Evolutionary conservation across 1,140 invertebrate species (phyloP), one percentile per base, ranked within the genome.

Genomic region (Pseudomyrmex pallidus): DNA sequence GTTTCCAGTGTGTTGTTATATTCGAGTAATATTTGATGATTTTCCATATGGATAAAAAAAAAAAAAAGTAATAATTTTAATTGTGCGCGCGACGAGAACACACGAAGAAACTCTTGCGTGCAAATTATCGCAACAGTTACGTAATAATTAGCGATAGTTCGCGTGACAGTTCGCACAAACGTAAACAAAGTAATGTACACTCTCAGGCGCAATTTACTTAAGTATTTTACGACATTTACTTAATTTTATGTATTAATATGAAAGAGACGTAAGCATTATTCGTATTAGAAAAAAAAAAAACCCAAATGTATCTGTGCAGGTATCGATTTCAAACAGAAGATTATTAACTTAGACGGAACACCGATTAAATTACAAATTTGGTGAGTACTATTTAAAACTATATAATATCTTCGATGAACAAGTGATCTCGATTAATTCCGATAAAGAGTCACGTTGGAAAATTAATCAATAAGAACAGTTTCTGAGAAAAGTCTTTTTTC

Each of bases 281-380:
- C 35, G 5, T 3, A 35, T 35, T 35, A 35, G 5, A 35, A 35
- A 35, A 35, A 35, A 35, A 35, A 0, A 0, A 35, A 35, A 35
- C 5, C 2, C 17, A 61, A 66, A 87, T 82, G 52, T 84, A 9
- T 80, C 94, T 94, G 94, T 94, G 57, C 93, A 98, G 97, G 97
- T 86, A 98, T 98, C 91, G 98, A 98, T 94, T 98, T 98, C 92
- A 98, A 98, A 94, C 97, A 98, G 93, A 98, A 98, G 94, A 97
- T 98, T 80, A 97, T 98, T 85, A 97, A 97, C 92, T 94, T 98
- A 85, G 97, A 98, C 92, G 97, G 97, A 3, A 96, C 96, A 72
- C 97, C 96, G 73, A 97, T 98, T 78, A 98, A 98, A 93, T 94
- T 98, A 63, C 98, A 98, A 95, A 98, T 98, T 92, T 98, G 97